These are phyloP conservation scores for Goniozus legneri DNA, from an alignment of 1,140 invertebrate species.

Conservation along the genomic window DNA sequence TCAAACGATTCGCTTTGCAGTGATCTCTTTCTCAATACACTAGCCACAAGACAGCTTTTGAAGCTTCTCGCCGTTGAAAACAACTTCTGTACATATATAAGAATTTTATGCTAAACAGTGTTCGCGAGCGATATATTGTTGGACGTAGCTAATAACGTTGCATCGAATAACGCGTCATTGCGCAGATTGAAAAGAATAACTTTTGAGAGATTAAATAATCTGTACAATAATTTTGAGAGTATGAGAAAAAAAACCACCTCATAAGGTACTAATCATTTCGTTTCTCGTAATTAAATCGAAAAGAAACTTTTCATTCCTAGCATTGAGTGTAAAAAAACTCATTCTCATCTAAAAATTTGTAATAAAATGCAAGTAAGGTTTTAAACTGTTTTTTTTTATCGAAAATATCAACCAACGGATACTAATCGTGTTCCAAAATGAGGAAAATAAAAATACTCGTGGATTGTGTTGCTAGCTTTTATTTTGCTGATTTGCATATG, in stretches of 20 bases:
- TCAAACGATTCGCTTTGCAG: no score
- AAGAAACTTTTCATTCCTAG: background rate
- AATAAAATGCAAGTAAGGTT: background rate
- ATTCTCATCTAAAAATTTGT: background rate
- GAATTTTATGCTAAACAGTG: background rate
- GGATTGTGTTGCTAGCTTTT: no score
- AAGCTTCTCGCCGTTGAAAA: no score
- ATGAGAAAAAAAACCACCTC: background rate
- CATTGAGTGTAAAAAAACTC: background rate
- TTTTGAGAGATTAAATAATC: background rate
- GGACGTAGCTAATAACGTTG: no score
- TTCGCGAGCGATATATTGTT: no score
- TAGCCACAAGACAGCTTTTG: no score
- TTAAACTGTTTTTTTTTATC: background rate
- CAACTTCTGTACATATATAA: no score
- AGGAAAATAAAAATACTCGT: no score
- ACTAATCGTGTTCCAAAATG: no score
- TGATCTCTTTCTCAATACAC: no score
- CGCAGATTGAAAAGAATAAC: background rate
- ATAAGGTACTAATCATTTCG: background rate
- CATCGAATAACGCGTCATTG: background rate
- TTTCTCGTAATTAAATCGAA: background rate
- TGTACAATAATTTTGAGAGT: background rate
- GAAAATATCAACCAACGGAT: no score
- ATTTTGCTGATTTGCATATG: no score